Evolutionary conservation across 1,140 invertebrate species (phyloP).

Genomic region (Berghia stephanieae): DNA sequence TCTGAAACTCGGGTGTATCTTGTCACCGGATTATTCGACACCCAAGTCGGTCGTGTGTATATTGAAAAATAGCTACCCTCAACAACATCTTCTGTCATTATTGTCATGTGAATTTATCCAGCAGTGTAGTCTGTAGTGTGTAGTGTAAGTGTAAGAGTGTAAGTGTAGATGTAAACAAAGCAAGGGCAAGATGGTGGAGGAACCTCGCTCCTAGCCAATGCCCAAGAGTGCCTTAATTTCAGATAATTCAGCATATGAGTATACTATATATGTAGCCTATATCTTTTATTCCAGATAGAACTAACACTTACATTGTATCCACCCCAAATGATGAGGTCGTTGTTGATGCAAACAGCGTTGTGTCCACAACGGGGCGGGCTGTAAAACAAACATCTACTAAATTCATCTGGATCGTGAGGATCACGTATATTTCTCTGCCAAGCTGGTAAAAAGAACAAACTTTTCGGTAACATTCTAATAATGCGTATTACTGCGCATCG

Average conservation of each 20-base stretch:
- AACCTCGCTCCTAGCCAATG: neutral
- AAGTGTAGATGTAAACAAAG: neutral
- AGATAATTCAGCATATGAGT: too few species aligned
- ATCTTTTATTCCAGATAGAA: neutral
- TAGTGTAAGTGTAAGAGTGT: neutral
- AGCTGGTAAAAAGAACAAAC: neutral
- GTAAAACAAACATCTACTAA: slow-evolving; percentile 13
- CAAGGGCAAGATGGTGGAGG: too few species aligned
- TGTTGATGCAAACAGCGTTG: slow-evolving; percentile 43
- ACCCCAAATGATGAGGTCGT: slow-evolving; percentile 63
- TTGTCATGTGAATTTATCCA: too few species aligned
- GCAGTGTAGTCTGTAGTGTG: too few species aligned
- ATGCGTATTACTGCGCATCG: too few species aligned
- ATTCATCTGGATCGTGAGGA: neutral
- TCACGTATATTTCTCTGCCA: neutral
- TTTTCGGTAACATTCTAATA: slow-evolving; percentile 19
- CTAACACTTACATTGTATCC: slow-evolving; percentile 59
- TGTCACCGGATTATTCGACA: too few species aligned
- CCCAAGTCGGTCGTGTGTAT: too few species aligned
- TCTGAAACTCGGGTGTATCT: too few species aligned
- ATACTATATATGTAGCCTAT: slow-evolving; percentile 13
- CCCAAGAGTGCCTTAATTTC: too few species aligned
- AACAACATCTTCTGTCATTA: too few species aligned
- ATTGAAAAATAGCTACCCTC: too few species aligned
- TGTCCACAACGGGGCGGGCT: slow-evolving; percentile 41